Evolutionary conservation across 2,113 vertebrate genomes (phyloP), one percentile per base, ranked within the genome.

Genomic region (Gopherus flavomarginatus): DNA sequence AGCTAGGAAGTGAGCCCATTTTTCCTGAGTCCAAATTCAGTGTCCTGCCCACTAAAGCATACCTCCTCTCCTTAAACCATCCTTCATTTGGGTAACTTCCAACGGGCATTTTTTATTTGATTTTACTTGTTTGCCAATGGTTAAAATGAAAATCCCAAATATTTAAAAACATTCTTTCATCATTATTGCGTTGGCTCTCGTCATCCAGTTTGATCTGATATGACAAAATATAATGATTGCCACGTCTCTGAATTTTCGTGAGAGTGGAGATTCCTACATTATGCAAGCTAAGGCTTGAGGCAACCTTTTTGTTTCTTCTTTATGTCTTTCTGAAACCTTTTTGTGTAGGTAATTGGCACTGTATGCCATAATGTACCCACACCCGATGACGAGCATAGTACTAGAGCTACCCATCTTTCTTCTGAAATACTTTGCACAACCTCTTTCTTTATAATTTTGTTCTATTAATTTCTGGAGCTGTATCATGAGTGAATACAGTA

Each of bases 381-480:
- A 31, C 75, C 5, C 0, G 24, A 1, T 5, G 26, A 3, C 50
- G 81, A 27, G 24, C 6, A 11, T 0, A 0, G 54, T 29, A 31
- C 35, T 26, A 13, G 50, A 92, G 56, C 54, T 27, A 9, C 31
- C 26, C n/a, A 2, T 12, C 56, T 57, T 57, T 27, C 26, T 42
- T 89, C 75, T 82, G 53, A 53, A 90, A 54, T 11, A 2, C 59
- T 47, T 56, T n/a, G 57, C n/a, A 35, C 77, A 44, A 2, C 83
- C 31, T 91, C 56, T 49, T 42, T 11, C 3, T 0, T 44, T 82
- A 35, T 13, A 11, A 26, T 11, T 12, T 12, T 42, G 13, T n/a
- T 86, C 57, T 84, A 49, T 17, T 81, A 49, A 52, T 38, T 31
- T 42, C 72, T 11, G n/a, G 75, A n/a, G 44, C 49, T 2, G 5